Base-by-base conservation (phyloP, 2,113 vertebrate species). In the Spheniscus mendiculus region DNA sequence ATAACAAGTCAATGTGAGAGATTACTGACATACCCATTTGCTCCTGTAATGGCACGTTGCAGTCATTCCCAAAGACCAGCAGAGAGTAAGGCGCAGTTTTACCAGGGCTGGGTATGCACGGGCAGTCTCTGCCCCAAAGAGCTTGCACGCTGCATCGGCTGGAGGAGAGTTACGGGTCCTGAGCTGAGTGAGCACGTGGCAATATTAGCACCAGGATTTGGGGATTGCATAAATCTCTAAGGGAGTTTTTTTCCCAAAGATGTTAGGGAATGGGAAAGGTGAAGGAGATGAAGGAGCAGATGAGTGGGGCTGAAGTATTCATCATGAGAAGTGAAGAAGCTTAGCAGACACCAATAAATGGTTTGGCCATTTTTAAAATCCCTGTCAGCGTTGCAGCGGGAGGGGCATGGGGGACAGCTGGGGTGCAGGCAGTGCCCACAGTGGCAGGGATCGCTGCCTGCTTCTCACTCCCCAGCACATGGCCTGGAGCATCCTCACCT, bases 71-170 rank as follows among this genome's bases (percentile, higher is more conserved):
- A 36, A 59, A 30, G 55, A 32, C 44, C 21, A 11, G 34, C 0
- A 2, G 29, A 70, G 63, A 47, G 27, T 3, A 17, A 40, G 63
- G 17, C 1, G 18, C 36, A 15, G 44, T 63, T 85, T 42, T 44
- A 29, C 15, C 1, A 0, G 58, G 20, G 18, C 36, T 29, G 47
- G 49, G n/a, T 26, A 32, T 1, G 1, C 36, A 6, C 4, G 5
- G 36, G 49, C 9, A 15, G 44, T 30, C 32, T 42, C 40, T 26
- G 40, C 83, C 52, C 45, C 7, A 0, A 30, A 12, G 23, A 87
- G 27, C 66, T 72, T 44, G 26, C 26, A 27, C 1, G 1, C 17
- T 1, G 2, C 34, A 0, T 34, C 1, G 3, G 45, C 53, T 30
- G 32, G 40, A 42, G 36, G 20, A 42, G 45, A 12, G 19, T 5